Evolutionary conservation across 2,797 vertebrate species (phyloP), one percentile per base, ranked within the genome.

Genomic region (Channallabes apus): DNA sequence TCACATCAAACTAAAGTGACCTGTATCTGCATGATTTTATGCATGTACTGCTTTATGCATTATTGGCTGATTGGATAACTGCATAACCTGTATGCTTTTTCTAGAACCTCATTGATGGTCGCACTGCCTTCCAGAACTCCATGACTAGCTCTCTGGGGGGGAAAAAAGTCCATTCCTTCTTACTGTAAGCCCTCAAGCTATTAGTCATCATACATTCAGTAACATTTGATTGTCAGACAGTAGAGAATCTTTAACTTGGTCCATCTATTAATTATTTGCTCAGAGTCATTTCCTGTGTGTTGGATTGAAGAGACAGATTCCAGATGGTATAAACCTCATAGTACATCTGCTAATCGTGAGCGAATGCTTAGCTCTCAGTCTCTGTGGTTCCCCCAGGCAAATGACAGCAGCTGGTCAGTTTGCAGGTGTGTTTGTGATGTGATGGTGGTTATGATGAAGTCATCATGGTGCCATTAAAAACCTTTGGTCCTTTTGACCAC

Each of bases 371-470:
- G 29, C 38, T 54, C 71, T 65, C 56, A 35, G 61, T 46, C 29
- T n/a, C 6, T 38, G 41, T 87, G 75, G 83, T 87, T 86, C 84
- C 67, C 22, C 7, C 51, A 46, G 72, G 56, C 68, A 86, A 84
- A 81, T 85, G 84, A 69, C 82, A 81, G 85, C 62, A 86, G 82
- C 29, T 75, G 77, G 86, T 85, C 69, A 77, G 9, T 68, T 54
- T 80, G n/a, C 56, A 83, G 85, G 80, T 86, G 82, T 89, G 77
- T 81, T 82, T 86, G 32, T 32, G 46, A 65, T 64, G 59, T 41
- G 68, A 71, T 71, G 20, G 68, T 41, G 41, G 51, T 54, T 54
- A 84, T 87, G 46, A 82, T 88, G 88, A 89, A 68, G 62, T 88
- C 81, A 89, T 86, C 80, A 54, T 68, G 51, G 73, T 76, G 54